Percentiles rank a stretch among this genome's conserved stretches.
These are phyloP conservation scores for Tenthredo distinguenda DNA, from an alignment of 2,888 invertebrate species.

Conservation along the genomic window DNA sequence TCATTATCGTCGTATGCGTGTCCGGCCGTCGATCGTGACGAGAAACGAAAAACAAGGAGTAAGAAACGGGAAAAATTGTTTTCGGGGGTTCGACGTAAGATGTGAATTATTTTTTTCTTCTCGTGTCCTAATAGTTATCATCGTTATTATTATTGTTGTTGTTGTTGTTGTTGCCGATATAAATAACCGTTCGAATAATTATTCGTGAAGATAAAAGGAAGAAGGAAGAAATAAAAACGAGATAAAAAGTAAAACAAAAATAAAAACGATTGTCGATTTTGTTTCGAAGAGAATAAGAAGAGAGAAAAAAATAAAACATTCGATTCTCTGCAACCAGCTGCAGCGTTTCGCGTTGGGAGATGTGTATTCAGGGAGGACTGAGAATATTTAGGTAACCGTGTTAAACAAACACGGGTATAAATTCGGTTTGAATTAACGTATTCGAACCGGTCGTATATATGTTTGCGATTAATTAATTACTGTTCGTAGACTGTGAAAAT, in stretches of 20 bases:
- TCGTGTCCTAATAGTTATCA: neutral
- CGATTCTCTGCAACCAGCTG: neutral
- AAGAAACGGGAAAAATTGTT: neutral
- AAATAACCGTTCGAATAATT: neutral
- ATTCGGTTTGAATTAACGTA: neutral
- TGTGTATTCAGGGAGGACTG: neutral
- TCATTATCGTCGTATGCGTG: slow-evolving; percentile 57
- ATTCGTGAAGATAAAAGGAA: neutral
- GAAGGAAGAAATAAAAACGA: neutral
- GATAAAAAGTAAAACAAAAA: neutral
- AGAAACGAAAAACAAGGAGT: slow-evolving; percentile 22
- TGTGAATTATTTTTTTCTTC: neutral
- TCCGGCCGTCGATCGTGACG: slow-evolving; percentile 36
- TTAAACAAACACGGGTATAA: neutral
- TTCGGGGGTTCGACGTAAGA: neutral
- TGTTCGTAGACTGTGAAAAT: neutral
- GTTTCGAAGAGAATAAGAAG: too few species aligned
- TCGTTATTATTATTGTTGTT: neutral
- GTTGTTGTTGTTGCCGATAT: neutral
- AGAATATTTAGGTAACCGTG: neutral
- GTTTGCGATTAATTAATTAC: slow-evolving; percentile 29
- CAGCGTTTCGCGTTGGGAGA: neutral
- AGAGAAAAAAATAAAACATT: too few species aligned
- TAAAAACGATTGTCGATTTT: neutral
- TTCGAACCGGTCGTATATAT: neutral